Evolutionary conservation across 1,140 invertebrate species (phyloP).

Genomic region (Diabrotica undecimpunctata): DNA sequence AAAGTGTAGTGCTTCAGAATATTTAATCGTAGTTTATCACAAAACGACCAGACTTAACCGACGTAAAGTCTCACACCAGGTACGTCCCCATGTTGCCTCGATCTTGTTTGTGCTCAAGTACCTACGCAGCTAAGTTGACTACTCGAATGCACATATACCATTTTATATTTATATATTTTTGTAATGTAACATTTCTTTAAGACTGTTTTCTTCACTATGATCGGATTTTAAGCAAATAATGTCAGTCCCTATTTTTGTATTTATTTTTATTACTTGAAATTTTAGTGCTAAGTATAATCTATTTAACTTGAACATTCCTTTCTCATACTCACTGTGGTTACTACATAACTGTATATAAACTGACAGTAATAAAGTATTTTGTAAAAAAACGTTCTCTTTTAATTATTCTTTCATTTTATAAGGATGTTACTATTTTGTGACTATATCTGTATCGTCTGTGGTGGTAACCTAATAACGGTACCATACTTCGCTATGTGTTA

Average conservation of each 20-base stretch:
- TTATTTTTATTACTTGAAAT: conserved; percentile 25
- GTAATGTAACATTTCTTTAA: conserved; percentile 12
- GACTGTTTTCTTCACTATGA: conserved; percentile 24
- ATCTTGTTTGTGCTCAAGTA: not conserved
- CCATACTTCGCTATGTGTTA: too few relatives aligned
- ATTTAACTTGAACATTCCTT: conserved; percentile 27
- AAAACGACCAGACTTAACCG: too few relatives aligned
- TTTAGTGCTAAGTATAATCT: conserved; percentile 19
- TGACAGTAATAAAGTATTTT: conserved; percentile 13
- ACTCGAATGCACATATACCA: conserved; percentile 3
- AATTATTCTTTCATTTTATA: not conserved
- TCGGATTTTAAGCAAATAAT: conserved; percentile 17
- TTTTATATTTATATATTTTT: not conserved
- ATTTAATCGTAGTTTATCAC: too few relatives aligned
- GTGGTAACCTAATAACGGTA: too few relatives aligned
- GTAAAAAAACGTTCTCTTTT: not conserved
- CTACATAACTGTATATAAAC: conserved; percentile 10
- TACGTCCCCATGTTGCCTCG: too few relatives aligned
- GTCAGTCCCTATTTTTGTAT: conserved; percentile 24
- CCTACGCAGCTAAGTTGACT: conserved; percentile 4
- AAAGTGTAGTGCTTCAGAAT: too few relatives aligned
- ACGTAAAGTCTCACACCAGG: too few relatives aligned
- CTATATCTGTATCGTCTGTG: too few relatives aligned
- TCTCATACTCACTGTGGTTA: conserved; percentile 22
- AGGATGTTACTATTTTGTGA: too few relatives aligned